These are phyloP conservation scores for Zaprionus lachaisei DNA, from an alignment of 1,140 invertebrate genomes.

Conservation along the genomic window DNA sequence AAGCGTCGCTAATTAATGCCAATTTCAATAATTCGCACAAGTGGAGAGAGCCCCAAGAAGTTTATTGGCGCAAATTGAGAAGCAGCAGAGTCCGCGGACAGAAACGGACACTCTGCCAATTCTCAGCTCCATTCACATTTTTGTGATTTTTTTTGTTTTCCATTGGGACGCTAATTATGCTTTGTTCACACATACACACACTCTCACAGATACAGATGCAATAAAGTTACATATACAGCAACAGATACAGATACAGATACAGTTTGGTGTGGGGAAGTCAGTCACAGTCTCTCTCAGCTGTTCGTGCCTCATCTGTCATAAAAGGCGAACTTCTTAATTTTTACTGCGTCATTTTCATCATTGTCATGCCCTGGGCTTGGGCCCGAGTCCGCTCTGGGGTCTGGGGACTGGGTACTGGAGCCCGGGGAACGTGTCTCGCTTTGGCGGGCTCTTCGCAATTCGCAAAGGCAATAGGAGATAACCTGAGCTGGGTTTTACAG, in stretches of 20 bases:
- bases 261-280: conserved; percentile 12
- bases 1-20: conserved; percentile 78
- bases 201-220: conserved; percentile 35
- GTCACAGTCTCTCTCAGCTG: conserved; percentile 57
- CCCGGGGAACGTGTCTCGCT: conserved; percentile 11
- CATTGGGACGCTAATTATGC: conserved; percentile 74
- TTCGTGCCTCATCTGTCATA: conserved; percentile 84
- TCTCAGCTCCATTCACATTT: conserved; percentile 44
- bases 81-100: neutral
- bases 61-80: conserved; percentile 79
- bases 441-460: conserved; percentile 43
- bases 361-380: conserved; percentile 71
- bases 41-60: conserved; percentile 48
- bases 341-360: conserved; percentile 84
- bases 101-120: conserved; percentile 11
- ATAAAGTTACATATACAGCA: conserved; percentile 20
- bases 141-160: conserved; percentile 47
- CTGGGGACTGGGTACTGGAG: conserved; percentile 19
- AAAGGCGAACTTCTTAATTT: conserved; percentile 84
- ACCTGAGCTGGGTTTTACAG: conserved; percentile 58
- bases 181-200: conserved; percentile 49
- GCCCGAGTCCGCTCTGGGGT: conserved; percentile 4
- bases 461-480: conserved; percentile 50
- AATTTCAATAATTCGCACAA: conserved; percentile 77
- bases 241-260: conserved; percentile 13